Conservation (phyloP, 1,140 invertebrate genomes). For the Hycleus cichorii region DNA sequence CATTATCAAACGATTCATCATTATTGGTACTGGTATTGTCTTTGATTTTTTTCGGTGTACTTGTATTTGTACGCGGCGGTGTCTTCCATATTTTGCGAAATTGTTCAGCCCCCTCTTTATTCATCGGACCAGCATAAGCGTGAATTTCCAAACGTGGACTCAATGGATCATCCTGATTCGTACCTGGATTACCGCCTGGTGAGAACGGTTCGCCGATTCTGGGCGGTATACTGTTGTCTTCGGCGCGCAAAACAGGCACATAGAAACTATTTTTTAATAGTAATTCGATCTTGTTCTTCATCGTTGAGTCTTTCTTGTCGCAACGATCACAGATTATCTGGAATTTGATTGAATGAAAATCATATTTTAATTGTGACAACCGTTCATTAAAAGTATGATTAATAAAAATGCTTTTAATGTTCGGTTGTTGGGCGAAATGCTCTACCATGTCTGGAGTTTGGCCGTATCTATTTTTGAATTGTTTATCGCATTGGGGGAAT, state of each 20-base stretch:
- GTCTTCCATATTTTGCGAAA: constrained; percentile 78
- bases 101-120: constrained; percentile 56
- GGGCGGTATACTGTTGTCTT: constrained; percentile 64
- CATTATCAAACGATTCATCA: constrained; percentile 17
- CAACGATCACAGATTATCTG: constrained; percentile 61
- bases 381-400: too few relatives aligned
- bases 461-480: constrained; percentile 63
- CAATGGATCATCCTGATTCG: constrained; percentile 50
- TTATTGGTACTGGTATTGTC: background rate
- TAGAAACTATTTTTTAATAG: constrained; percentile 69
- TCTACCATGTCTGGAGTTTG: constrained; percentile 66
- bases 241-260: constrained; percentile 72
- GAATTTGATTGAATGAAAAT: constrained; percentile 5
- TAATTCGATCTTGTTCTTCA: constrained; percentile 49
- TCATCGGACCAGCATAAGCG: constrained; percentile 82
- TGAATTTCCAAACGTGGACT: constrained; percentile 63
- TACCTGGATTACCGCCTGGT: constrained; percentile 51
- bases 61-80: constrained; percentile 50
- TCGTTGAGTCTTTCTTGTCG: constrained; percentile 30
- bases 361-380: too few relatives aligned
- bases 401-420: background rate
- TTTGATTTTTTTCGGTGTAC: constrained; percentile 17
- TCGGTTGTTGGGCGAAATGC: background rate
- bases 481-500: constrained; percentile 69
- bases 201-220: constrained; percentile 68